These are phyloP conservation scores for Mycalesis mineus DNA, from an alignment of 2,888 invertebrate species.

Conservation along the genomic window DNA sequence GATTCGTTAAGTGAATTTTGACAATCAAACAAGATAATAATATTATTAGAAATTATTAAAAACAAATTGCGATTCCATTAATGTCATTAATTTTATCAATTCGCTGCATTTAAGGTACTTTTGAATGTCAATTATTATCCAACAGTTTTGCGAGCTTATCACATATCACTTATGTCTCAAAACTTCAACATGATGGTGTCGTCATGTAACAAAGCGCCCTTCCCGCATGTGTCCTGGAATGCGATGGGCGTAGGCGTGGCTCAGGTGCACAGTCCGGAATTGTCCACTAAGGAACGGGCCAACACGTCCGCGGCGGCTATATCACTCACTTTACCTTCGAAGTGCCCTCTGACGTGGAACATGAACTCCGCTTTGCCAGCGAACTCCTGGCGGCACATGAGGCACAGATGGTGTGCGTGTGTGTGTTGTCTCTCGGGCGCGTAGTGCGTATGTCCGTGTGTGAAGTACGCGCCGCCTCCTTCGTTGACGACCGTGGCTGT, in stretches of 20 bases:
- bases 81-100: not conserved
- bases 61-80: not conserved
- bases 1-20: not conserved
- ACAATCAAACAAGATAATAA: not conserved
- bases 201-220: constrained; percentile 64
- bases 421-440: constrained; percentile 68
- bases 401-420: constrained; percentile 77
- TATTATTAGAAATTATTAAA: not conserved
- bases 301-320: constrained; percentile 74
- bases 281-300: constrained; percentile 73
- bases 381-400: constrained; percentile 83
- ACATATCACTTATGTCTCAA: constrained; percentile 43
- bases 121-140: not conserved
- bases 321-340: constrained; percentile 77
- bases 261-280: constrained; percentile 77
- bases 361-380: constrained; percentile 83
- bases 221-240: constrained; percentile 63
- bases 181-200: constrained; percentile 72
- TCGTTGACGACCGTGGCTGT: constrained; percentile 70
- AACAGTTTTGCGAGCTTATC: constrained; percentile 28
- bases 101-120: not conserved
- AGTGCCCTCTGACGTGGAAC: constrained; percentile 83
- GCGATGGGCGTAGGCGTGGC: constrained; percentile 64
- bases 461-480: constrained; percentile 61
- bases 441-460: constrained; percentile 70